Base-by-base conservation (phyloP, 2,888 invertebrate species). In the Sphecodes monilicornis region DNA sequence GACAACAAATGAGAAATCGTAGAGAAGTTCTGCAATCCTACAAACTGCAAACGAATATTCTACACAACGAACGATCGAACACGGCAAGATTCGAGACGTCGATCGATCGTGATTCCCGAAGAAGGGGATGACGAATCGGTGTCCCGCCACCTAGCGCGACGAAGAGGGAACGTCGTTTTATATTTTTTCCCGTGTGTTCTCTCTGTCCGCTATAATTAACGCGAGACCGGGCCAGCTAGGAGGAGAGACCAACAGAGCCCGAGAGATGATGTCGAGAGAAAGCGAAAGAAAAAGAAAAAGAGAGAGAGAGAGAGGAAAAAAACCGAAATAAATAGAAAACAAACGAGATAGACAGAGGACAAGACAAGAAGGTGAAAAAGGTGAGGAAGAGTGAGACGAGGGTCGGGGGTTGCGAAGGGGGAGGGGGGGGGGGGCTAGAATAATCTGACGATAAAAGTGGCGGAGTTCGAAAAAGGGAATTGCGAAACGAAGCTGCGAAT, bases 381-480 rank as follows among this genome's bases (percentile, higher is more conserved):
- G 29, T 0, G 29, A 29, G 60, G 1, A 16, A 29, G 29, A 22
- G 10, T 2, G 54, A n/a, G n/a, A 22, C n/a, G 60, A 16, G 6
- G 2, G 2, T 6, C 2, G 16, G 60, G 29, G 29, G 60, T 16
- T 29, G 66, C n/a, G 10, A 41, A 8, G 66, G 13, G 54, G 18
- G n/a, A n/a, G 46, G 8, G 57, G 26, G 36, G 46, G 70, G 75
- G 68, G 60, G 82, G 73, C 81, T 82, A 80, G 84, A 82, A 86
- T 88, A n/a, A 88, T 88, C 85, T 83, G 90, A 82, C 88, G 88
- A 89, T 90, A 90, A 90, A 90, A 90, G 89, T 90, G 84, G 80
- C 87, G 76, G 54, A 87, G 80, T 85, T 86, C 87, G 78, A 90
- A 88, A 66, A 90, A 87, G 76, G 79, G 82, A 90, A 89, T 92